These are phyloP conservation scores for Halcyon smyrnensis DNA, from an alignment of 2,797 vertebrate species.

Conservation along the genomic window DNA sequence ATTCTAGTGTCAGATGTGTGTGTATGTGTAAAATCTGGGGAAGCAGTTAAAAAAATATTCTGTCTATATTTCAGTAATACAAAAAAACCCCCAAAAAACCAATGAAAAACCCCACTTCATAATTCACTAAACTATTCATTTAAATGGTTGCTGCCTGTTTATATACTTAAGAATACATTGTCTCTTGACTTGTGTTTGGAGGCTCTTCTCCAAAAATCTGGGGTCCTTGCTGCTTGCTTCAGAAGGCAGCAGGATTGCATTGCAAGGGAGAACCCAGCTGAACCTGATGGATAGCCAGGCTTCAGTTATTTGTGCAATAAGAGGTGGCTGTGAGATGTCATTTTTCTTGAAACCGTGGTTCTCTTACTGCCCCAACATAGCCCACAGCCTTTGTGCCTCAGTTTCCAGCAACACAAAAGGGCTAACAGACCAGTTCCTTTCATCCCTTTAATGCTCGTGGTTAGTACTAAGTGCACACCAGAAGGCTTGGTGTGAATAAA, in stretches of 20 bases:
- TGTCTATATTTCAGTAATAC: neutral
- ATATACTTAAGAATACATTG: neutral
- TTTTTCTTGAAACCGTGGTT: neutral
- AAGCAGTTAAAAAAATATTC: neutral
- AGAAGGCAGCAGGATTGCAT: neutral
- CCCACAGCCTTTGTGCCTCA: neutral
- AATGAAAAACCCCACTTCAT: neutral
- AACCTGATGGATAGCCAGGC: rapidly evolving
- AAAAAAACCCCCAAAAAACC: neutral
- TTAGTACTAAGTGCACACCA: neutral
- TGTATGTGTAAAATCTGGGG: neutral
- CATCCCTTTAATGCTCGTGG: rapidly evolving
- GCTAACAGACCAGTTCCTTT: neutral
- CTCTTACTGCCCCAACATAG: rapidly evolving
- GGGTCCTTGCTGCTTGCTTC: neutral
- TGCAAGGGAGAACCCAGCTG: neutral
- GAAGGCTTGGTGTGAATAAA: neutral
- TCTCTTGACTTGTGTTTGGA: neutral
- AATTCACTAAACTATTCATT: neutral
- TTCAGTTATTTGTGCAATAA: neutral
- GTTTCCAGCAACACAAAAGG: neutral
- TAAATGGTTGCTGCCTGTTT: neutral
- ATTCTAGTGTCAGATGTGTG: neutral
- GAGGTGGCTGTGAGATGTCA: rapidly evolving
- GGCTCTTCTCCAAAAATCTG: neutral